Conservation (phyloP, 1,140 invertebrate species). For the Cepaea nemoralis region DNA sequence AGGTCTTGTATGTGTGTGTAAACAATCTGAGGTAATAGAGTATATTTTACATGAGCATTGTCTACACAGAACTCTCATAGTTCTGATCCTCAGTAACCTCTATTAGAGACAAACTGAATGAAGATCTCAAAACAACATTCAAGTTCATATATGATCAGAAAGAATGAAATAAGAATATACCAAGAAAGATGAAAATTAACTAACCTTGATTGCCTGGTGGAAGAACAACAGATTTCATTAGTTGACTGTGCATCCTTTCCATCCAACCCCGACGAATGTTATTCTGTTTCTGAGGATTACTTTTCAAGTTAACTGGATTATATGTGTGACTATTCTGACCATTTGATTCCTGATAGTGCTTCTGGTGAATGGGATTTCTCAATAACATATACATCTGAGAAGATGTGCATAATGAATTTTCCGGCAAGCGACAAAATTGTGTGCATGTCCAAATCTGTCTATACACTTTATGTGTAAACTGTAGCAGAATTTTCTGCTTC, state of each 20-base stretch:
- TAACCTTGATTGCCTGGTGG: background rate
- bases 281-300: background rate
- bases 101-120: no score
- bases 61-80: no score
- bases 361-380: background rate
- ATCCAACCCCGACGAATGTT: background rate
- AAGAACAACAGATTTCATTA: conserved; percentile 25
- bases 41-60: no score
- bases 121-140: no score
- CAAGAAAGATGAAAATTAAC: background rate
- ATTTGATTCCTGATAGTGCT: background rate
- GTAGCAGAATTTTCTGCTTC: background rate
- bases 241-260: background rate
- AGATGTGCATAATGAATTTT: background rate
- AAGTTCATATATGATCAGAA: background rate
- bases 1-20: no score
- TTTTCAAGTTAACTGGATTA: background rate
- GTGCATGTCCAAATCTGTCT: background rate
- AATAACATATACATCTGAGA: background rate
- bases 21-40: no score
- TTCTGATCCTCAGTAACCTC: no score
- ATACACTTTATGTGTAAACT: background rate
- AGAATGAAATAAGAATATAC: no score
- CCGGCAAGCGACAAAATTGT: background rate
- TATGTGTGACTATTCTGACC: background rate